These are phyloP conservation scores for Eupithecia dodoneata DNA, from an alignment of 2,888 invertebrate genomes.

Conservation along the genomic window DNA sequence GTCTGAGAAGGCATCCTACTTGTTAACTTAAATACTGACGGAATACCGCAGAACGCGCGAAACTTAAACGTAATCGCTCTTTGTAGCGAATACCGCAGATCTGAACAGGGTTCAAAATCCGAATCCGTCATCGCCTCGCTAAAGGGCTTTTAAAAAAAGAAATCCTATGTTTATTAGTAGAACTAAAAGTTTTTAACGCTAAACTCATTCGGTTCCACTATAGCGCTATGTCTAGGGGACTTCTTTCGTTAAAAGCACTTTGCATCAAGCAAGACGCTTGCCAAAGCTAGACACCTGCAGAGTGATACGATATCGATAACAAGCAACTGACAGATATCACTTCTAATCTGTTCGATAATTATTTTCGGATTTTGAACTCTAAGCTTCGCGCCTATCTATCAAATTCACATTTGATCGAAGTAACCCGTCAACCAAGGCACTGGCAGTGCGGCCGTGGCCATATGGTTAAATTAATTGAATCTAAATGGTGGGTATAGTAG, in stretches of 20 bases:
- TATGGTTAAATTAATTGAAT: conserved; percentile 13
- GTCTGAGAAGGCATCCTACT: not conserved
- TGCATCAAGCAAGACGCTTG: not conserved
- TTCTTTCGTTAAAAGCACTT: too few species aligned
- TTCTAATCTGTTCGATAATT: not conserved
- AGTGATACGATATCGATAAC: not conserved
- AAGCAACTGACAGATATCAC: too few species aligned
- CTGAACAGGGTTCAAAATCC: not conserved
- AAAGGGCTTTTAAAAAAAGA: too few species aligned
- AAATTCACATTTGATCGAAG: not conserved
- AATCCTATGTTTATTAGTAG: too few species aligned
- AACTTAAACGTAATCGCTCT: not conserved
- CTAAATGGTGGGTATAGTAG: not conserved
- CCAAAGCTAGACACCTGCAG: not conserved
- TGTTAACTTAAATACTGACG: not conserved
- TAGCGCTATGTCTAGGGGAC: too few species aligned
- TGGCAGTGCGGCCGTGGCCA: conserved; percentile 2
- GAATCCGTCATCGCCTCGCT: not conserved
- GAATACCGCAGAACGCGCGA: not conserved
- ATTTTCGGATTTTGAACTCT: not conserved
- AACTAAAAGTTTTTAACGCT: too few species aligned
- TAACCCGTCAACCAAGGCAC: not conserved
- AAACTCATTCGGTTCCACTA: too few species aligned
- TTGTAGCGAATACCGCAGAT: not conserved
- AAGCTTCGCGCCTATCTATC: not conserved